Evolutionary conservation across 2,888 invertebrate genomes (phyloP).

Genomic region (Cenopis cana): DNA sequence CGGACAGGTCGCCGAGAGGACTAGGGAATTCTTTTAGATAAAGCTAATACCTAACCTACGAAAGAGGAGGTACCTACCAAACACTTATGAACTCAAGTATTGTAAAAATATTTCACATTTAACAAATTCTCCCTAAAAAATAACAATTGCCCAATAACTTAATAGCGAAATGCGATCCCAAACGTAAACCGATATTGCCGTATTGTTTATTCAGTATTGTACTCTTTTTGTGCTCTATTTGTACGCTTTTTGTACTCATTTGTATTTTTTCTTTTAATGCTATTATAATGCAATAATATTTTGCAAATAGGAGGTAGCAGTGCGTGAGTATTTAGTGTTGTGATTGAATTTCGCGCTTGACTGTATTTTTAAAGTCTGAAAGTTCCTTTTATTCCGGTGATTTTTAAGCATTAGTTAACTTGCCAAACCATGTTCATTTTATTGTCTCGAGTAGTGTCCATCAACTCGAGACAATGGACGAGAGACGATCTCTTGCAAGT

Average conservation of each 20-base stretch:
- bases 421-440: background rate
- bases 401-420: background rate
- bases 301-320: conserved; percentile 59
- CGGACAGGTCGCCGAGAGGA: too few species aligned
- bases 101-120: conserved; percentile 4
- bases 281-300: conserved; percentile 56
- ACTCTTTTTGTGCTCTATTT: conserved; percentile 38
- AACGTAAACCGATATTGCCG: conserved; percentile 54
- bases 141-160: conserved; percentile 33
- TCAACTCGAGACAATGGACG: too few species aligned
- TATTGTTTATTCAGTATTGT: conserved; percentile 47
- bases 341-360: conserved; percentile 35
- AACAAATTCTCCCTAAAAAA: conserved; percentile 19
- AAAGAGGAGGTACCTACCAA: background rate
- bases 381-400: conserved; percentile 6
- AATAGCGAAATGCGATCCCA: conserved; percentile 37
- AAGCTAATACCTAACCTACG: too few species aligned
- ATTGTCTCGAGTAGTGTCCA: background rate
- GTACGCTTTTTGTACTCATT: conserved; percentile 35
- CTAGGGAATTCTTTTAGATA: too few species aligned
- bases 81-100: background rate
- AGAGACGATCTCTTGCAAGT: too few species aligned
- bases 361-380: conserved; percentile 7
- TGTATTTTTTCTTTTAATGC: conserved; percentile 42
- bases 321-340: conserved; percentile 49